Conservation (phyloP, 2,888 invertebrate species). For the Yponomeuta cagnagella region DNA sequence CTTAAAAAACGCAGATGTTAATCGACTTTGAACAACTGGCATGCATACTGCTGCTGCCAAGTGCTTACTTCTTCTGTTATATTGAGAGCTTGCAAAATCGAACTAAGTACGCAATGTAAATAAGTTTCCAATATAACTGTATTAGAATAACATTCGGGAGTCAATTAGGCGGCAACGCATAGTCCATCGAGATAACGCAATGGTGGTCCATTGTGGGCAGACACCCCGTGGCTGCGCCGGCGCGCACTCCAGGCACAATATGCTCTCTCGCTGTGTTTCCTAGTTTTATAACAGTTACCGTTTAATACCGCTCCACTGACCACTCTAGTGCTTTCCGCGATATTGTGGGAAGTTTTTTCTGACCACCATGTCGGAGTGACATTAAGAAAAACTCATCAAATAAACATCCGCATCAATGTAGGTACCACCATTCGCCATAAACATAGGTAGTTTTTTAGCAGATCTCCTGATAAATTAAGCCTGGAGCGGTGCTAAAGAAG, state of each 20-base stretch:
- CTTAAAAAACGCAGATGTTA: too few relatives aligned
- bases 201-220: constrained; percentile 70
- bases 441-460: constrained; percentile 15
- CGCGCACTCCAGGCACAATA: constrained; percentile 51
- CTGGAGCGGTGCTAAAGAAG: constrained; percentile 29
- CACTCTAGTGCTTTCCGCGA: constrained; percentile 40
- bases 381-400: constrained; percentile 10
- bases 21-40: background rate
- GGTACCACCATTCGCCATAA: constrained; percentile 25
- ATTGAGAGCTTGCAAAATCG: background rate
- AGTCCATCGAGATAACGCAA: constrained; percentile 70
- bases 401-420: constrained; percentile 24
- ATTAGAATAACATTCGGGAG: constrained; percentile 70
- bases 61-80: background rate
- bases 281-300: constrained; percentile 62
- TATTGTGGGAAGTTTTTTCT: constrained; percentile 59
- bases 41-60: background rate
- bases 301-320: constrained; percentile 63
- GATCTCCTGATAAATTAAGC: constrained; percentile 27
- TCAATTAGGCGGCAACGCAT: constrained; percentile 72
- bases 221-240: constrained; percentile 48
- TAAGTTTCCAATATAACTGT: constrained; percentile 57
- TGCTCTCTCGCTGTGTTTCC: constrained; percentile 55
- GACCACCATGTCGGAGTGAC: constrained; percentile 16
- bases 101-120: constrained; percentile 19